Base-by-base conservation (phyloP, 2,888 invertebrate genomes). In the Cerastis leucographa region DNA sequence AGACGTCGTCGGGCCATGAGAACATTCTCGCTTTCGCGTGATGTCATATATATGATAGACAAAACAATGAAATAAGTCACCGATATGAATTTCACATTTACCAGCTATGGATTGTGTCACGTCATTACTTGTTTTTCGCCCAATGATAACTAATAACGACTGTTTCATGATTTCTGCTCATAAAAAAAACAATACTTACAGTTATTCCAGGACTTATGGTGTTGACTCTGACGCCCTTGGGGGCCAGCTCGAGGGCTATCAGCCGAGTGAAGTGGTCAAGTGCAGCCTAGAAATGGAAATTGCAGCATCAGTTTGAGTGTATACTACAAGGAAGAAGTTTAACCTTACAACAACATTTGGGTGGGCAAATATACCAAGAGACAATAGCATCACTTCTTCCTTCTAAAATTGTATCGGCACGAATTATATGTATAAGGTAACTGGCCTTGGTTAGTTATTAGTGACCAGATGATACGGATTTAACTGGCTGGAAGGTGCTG, bases 201-300 rank as follows among this genome's bases (percentile, higher is more conserved):
- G 98, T 97, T 0, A 98, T 97, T 19, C 98, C 98, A 29, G 98
- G 98, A 89, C 98, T 98, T 29, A 98, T 97, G 59, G 97, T 95
- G 91, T 98, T 98, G 6, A 98, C 98, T 51, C 98, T 93, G 5
- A 98, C 97, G 8, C 93, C 96, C 87, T 97, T 96, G 0, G 95
- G 92, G 80, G 97, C 97, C 78, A 97, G 91, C 91, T 97, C 98
- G 69, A 98, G 93, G 1, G 98, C 98, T 11, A 97, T 94, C 90
- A 98, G 97, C 76, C 97, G 95, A 0, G 90, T 91, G 84, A 92
- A 93, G 78, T 92, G 93, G 75, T 92, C 91, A 68, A 93, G 80
- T 1, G 92, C 92, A 7, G 92, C 92, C 92, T 61, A 5, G 29
- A 61, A 70, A 22, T 12, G 1, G 22, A 42, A 22, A 40, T 40